Evolutionary conservation across 2,113 vertebrate species (phyloP), one percentile per base, ranked within the genome.

Genomic region (Alaudala cheleensis): DNA sequence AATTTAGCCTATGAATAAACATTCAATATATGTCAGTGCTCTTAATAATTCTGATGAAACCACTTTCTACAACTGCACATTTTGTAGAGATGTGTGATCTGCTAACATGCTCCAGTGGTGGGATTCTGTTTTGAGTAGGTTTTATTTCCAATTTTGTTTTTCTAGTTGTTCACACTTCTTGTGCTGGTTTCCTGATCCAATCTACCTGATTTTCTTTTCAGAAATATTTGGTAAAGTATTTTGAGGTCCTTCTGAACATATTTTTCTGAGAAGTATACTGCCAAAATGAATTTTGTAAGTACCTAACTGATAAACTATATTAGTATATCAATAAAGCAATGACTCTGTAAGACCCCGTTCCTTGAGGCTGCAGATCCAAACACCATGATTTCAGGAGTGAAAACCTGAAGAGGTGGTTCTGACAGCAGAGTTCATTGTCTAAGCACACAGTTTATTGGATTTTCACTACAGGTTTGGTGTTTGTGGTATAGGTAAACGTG

Each of bases 211-310:
- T 44, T n/a, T 61, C 3, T 31, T 9, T n/a, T 28, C 80, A 96
- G 93, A 89, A 73, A 77, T 65, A 70, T 31, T 70, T 44, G 18
- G 33, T 37, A 88, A 72, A 33, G 9, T 8, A 49, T 44, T 70
- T 21, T 60, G 33, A 90, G 45, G 5, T 28, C 57, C 6, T 25
- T 60, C 39, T 24, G 23, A 61, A 19, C 11, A 1, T 19, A 70
- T 20, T 14, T 40, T 95, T 67, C 42, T 83, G 25, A 60, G 56
- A 21, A 69, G 29, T 6, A 9, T 33, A 40, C 50, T 28, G 18
- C 19, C 73, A 79, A 90, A 21, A 97, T 97, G 97, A 91, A 8
- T 19, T 62, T 22, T 84, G 98, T 98, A 94, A 97, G 97, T 49
- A 70, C 12, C 50, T 40, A 26, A 28, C 14, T 64, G 24, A 56